Percentiles rank a stretch among this genome's conserved stretches.
phyloP scores from a whole-genome alignment of 23 tunicate species.

The Phallusia fumigata region DNA sequence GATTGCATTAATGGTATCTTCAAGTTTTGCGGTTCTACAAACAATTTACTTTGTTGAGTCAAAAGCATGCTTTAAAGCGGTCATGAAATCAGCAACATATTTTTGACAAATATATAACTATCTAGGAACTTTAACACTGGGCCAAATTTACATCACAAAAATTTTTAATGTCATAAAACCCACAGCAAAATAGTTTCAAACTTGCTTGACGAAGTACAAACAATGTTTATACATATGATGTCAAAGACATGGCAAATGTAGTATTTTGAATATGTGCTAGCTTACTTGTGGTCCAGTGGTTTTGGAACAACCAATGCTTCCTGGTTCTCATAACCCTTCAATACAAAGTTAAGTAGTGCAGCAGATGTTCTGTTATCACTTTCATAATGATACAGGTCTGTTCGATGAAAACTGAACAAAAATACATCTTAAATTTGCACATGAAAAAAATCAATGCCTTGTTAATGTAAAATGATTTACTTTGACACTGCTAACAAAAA shows the following conservation, averaged over 20 bases:
- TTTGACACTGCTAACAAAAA: no score
- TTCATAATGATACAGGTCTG: slow-evolving; percentile 72
- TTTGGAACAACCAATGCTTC: slow-evolving; percentile 62
- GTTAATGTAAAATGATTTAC: no score
- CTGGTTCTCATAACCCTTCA: slow-evolving; percentile 42
- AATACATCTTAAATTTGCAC: background rate
- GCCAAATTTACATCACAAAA: no score
- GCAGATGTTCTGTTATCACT: slow-evolving; percentile 37
- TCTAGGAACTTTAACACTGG: no score
- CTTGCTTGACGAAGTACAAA: no score
- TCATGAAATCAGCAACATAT: no score
- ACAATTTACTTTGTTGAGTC: background rate
- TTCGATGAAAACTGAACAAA: slow-evolving; percentile 81
- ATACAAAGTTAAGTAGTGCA: slow-evolving; percentile 62
- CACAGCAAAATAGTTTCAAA: no score
- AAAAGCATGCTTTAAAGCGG: no score
- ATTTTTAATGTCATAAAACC: no score
- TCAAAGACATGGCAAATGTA: no score
- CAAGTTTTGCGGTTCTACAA: slow-evolving; percentile 34
- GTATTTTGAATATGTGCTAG: background rate
- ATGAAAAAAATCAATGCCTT: background rate
- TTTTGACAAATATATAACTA: no score
- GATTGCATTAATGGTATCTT: slow-evolving; percentile 20
- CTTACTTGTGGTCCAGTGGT: slow-evolving; percentile 62
- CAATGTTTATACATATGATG: no score